Conservation (phyloP, 2,888 invertebrate genomes). For the Eilema depressum region DNA sequence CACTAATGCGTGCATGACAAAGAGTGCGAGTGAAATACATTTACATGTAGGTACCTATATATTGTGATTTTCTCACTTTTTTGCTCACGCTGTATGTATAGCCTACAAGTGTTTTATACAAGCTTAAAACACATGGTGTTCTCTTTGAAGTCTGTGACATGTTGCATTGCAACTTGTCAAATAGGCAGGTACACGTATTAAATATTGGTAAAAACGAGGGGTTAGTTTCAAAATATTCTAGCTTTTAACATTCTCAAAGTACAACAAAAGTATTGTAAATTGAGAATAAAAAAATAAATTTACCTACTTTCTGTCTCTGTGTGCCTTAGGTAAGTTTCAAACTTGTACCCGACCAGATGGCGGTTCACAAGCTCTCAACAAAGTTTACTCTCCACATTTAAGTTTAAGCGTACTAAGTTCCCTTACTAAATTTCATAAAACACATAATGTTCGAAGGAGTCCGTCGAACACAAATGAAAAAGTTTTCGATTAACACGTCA, state of each 20-base stretch:
- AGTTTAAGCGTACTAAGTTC: slow-evolving; percentile 27
- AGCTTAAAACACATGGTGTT: no score
- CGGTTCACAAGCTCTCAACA: slow-evolving; percentile 26
- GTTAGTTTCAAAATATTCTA: neutral
- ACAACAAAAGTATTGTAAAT: neutral
- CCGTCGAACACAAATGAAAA: slow-evolving; percentile 31
- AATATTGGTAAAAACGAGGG: no score
- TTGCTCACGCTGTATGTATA: no score
- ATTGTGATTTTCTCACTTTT: no score
- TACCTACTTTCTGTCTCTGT: neutral
- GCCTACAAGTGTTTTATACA: no score
- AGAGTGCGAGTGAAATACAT: no score
- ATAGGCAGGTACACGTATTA: no score
- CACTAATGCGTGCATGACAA: no score
- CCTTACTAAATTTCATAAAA: slow-evolving; percentile 42
- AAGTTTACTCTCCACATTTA: slow-evolving; percentile 36
- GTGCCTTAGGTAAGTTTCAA: slow-evolving; percentile 26
- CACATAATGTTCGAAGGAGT: slow-evolving; percentile 29
- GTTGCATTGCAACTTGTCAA: no score
- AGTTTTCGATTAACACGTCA: slow-evolving; percentile 14
- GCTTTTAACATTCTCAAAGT: neutral
- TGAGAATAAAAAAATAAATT: neutral
- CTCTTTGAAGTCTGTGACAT: no score
- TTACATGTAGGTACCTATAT: no score
- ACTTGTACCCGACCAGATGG: slow-evolving; percentile 38